Base-by-base conservation (phyloP, 2,888 invertebrate genomes). In the Parnassius orleans region DNA sequence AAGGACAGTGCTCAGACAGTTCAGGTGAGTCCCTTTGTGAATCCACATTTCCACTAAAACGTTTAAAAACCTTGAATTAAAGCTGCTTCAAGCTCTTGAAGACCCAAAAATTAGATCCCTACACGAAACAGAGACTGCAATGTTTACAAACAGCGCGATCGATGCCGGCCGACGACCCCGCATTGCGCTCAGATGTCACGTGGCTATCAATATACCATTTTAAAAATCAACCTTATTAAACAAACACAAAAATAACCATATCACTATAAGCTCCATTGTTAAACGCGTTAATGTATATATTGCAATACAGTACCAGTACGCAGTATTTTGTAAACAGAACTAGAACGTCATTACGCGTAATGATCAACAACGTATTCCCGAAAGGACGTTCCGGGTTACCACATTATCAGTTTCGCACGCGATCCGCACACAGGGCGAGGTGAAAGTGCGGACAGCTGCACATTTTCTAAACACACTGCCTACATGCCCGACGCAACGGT, bases 1-100 rank as follows among this genome's bases (percentile, higher is more conserved):
- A 97, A 97, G 92, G 96, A 97, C 86, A 97, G 96, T 92, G 95
- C 97, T 82, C 95, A 95, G 82, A 95, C 94, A 75, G 94, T 96
- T 75, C 95, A 96, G 96, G 97, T 97, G 82, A 95, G 95, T 93
- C 62, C 53, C 57, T 9, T 46, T 14, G 15, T 48, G 7, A 12
- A 14, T 5, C 48, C 14, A 33, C 7, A 33, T 33, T 33, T 33
- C 33, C 33, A 33, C 7, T 33, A 33, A 33, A 33, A 5, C 0
- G 33, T 33, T 33, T 33, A 33, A 33, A 33, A 33, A 33, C 33
- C 7, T 33, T 33, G 33, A 33, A 7, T 33, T 33, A 7, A 24
- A 5, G 5, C 33, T 33, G 33, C 33, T 33, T 33, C 7, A 33
- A 33, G 33, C 33, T 33, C 33, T 33, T 33, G 33, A 33, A 33